phyloP scores from a whole-genome alignment of 2,888 invertebrate genomes.

The Bellardia pandia region DNA sequence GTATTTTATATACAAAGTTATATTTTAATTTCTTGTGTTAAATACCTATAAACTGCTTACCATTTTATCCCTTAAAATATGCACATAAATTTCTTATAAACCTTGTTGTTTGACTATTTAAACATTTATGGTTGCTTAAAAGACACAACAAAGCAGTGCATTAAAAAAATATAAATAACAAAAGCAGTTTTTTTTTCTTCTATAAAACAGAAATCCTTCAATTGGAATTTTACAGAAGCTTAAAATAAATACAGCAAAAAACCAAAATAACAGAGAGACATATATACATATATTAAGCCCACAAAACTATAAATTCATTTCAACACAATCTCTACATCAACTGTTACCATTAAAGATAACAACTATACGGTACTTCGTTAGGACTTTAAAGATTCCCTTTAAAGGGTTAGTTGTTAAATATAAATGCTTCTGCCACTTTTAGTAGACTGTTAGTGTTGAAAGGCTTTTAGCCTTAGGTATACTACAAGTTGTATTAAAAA shows the following conservation, averaged over 20 bases:
- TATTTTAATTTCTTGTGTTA: background rate
- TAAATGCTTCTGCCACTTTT: background rate
- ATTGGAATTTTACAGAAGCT: constrained; percentile 41
- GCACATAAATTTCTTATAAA: constrained; percentile 47
- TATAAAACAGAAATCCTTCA: constrained; percentile 20
- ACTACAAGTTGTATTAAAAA: background rate
- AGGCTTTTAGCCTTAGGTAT: background rate
- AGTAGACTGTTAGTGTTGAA: background rate
- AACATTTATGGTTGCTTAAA: constrained; percentile 30
- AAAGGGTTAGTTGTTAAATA: constrained; percentile 7
- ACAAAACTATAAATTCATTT: background rate
- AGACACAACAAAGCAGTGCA: background rate
- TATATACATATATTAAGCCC: background rate
- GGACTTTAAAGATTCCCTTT: background rate
- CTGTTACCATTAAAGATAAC: too few species aligned
- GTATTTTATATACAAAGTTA: background rate
- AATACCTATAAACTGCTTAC: background rate
- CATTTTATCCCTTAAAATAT: constrained; percentile 35
- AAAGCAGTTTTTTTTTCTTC: background rate
- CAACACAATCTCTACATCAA: background rate
- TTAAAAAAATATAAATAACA: constrained; percentile 4
- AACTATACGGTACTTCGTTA: background rate
- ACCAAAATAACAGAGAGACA: background rate
- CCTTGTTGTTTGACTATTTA: constrained; percentile 38
- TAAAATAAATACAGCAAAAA: background rate